phyloP scores from a whole-genome alignment of 1,140 invertebrate genomes.

The Liolophura sinensis region DNA sequence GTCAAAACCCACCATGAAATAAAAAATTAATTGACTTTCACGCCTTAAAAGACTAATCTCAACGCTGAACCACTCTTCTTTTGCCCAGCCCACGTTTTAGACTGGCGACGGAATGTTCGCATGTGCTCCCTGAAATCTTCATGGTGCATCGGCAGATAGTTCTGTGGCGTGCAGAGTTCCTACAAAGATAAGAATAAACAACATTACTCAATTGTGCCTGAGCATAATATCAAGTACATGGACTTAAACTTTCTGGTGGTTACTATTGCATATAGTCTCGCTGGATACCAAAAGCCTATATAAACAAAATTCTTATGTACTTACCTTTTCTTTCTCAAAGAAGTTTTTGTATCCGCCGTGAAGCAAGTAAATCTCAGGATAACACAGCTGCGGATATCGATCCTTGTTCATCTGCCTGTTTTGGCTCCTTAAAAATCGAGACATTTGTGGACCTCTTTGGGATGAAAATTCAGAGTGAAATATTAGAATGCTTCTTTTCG shows the following conservation, averaged over 20 bases:
- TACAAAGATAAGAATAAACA: constrained; percentile 25
- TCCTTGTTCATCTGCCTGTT: constrained; percentile 84
- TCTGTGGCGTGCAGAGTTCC: constrained; percentile 75
- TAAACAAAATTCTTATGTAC: neutral
- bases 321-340: constrained; percentile 67
- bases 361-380: constrained; percentile 94
- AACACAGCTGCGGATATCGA: constrained; percentile 84
- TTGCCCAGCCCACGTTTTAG: constrained; percentile 68
- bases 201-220: too few relatives aligned
- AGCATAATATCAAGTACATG: too few relatives aligned
- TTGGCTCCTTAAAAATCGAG: constrained; percentile 77
- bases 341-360: constrained; percentile 94
- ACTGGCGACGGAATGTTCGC: constrained; percentile 74
- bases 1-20: too few relatives aligned
- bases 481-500: constrained; percentile 75
- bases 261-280: too few relatives aligned
- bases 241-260: too few relatives aligned
- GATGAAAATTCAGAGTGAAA: constrained; percentile 99
- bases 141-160: constrained; percentile 80
- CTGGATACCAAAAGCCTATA: too few relatives aligned
- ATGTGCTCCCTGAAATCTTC: constrained; percentile 74
- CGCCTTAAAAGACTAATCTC: too few relatives aligned
- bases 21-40: too few relatives aligned
- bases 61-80: constrained; percentile 10
- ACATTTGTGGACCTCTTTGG: constrained; percentile 89